Evolutionary conservation across 2,797 vertebrate species (phyloP).

Genomic region (Gallinago nigripennis): DNA sequence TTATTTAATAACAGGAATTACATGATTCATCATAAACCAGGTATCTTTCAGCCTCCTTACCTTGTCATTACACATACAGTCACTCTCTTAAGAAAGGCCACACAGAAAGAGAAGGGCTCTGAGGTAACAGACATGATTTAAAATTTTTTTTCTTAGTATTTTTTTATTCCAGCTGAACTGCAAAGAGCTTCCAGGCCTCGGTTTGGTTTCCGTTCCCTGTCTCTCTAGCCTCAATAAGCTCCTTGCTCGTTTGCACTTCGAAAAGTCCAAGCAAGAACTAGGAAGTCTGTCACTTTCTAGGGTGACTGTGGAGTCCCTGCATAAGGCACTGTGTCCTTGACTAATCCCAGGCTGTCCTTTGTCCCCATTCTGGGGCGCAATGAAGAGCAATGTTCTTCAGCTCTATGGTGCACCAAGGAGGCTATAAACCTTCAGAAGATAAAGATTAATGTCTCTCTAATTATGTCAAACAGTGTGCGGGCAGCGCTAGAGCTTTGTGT

Average conservation of each 20-base stretch:
- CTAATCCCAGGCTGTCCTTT: neutral
- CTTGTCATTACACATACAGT: neutral
- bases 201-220: neutral
- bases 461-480: neutral
- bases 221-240: neutral
- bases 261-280: neutral
- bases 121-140: neutral
- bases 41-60: neutral
- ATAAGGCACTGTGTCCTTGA: neutral
- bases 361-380: neutral
- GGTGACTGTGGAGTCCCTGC: neutral
- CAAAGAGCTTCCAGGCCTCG: neutral
- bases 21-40: neutral
- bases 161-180: neutral
- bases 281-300: neutral
- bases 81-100: neutral
- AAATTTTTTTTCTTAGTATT: neutral
- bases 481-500: neutral
- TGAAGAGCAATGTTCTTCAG: neutral
- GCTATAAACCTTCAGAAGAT: neutral
- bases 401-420: neutral
- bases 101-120: neutral
- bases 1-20: neutral
- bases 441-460: neutral
- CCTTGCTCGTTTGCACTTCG: neutral